These are phyloP conservation scores for honey bee (Apis mellifera) DNA, from an alignment of 1,140 invertebrate genomes.

Conservation along the genomic window DNA sequence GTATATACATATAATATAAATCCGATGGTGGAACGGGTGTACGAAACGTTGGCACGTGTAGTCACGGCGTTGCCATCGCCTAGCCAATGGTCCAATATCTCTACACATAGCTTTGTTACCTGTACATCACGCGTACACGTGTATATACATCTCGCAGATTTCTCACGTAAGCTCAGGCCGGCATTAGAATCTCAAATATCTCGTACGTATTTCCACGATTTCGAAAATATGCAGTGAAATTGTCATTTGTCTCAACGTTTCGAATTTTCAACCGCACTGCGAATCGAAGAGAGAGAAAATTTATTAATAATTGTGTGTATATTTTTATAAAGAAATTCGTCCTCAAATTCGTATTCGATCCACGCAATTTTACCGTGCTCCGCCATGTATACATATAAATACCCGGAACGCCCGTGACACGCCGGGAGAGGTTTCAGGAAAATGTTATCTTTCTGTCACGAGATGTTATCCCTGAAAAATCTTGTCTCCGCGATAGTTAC, in stretches of 20 bases:
- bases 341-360: no score
- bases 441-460: conserved; percentile 47
- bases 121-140: background rate
- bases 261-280: no score
- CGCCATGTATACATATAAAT: conserved; percentile 10
- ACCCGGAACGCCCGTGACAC: background rate
- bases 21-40: conserved; percentile 16
- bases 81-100: background rate
- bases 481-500: conserved; percentile 20
- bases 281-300: no score
- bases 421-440: conserved; percentile 5
- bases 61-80: conserved; percentile 8
- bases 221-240: background rate
- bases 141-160: background rate
- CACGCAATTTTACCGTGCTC: background rate
- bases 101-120: background rate
- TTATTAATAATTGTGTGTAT: no score
- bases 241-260: background rate
- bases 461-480: conserved; percentile 49
- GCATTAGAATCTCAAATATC: background rate
- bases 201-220: background rate
- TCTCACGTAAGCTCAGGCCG: background rate
- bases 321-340: no score
- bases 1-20: conserved; percentile 17
- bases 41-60: conserved; percentile 21